Percentiles rank a stretch among this genome's conserved stretches.
Conservation (phyloP, 2,888 invertebrate genomes). For the Hypselothyrea guttata region DNA sequence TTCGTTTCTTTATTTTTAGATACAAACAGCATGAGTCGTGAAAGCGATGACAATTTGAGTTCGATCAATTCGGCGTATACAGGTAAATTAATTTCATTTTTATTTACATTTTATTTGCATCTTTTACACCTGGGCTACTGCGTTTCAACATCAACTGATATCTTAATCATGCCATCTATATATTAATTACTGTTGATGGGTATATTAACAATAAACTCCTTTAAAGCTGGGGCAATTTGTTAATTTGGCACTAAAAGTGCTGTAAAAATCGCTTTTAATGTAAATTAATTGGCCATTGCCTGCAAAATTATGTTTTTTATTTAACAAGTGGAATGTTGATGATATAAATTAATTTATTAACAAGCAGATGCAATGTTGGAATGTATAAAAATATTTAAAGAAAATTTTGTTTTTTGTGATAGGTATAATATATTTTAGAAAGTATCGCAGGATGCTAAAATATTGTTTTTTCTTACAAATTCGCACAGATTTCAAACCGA, state of each 20-base stretch:
- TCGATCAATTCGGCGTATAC: slow-evolving; percentile 79
- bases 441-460: too few relatives aligned
- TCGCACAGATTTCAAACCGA: too few relatives aligned
- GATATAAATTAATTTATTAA: too few relatives aligned
- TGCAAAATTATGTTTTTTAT: not conserved
- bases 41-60: slow-evolving; percentile 81
- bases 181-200: slow-evolving; percentile 14
- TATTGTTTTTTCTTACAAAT: too few relatives aligned
- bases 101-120: slow-evolving; percentile 37
- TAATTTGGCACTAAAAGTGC: slow-evolving; percentile 5
- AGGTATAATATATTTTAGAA: too few relatives aligned
- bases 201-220: slow-evolving; percentile 24
- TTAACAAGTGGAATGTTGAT: not conserved
- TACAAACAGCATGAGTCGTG: slow-evolving; percentile 80
- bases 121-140: slow-evolving; percentile 30
- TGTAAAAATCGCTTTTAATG: not conserved
- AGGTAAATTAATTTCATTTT: slow-evolving; percentile 69
- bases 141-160: too few relatives aligned
- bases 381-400: too few relatives aligned
- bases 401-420: too few relatives aligned
- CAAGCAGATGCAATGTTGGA: too few relatives aligned
- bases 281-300: slow-evolving; percentile 7
- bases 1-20: slow-evolving; percentile 69
- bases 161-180: slow-evolving; percentile 20
- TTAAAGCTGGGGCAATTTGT: slow-evolving; percentile 9